A percentile compares a stretch with the other conserved stretches of the same genome.
These are phyloP conservation scores for Eretmochelys imbricata DNA, from an alignment of 2,113 vertebrate species.

Conservation along the genomic window DNA sequence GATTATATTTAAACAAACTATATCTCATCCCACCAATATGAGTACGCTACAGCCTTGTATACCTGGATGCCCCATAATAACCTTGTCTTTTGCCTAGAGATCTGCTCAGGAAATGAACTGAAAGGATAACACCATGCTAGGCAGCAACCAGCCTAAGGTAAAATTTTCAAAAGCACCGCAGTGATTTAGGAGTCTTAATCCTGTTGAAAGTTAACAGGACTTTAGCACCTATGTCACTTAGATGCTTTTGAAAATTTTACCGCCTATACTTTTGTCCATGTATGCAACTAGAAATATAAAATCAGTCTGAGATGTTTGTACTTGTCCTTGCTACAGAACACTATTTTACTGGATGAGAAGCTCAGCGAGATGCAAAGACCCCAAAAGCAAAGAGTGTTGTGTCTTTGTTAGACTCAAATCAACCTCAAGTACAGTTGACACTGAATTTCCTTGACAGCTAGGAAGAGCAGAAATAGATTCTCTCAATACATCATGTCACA, in stretches of 20 bases:
- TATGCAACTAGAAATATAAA: not conserved
- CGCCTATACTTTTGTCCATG: not conserved
- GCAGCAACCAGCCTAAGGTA: not conserved
- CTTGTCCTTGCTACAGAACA: not conserved
- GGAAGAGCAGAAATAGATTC: not conserved
- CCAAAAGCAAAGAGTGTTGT: not conserved
- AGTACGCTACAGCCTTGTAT: not conserved
- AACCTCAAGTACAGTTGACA: not conserved
- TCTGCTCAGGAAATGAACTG: not conserved
- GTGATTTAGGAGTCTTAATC: not conserved
- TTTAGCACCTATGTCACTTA: not conserved
- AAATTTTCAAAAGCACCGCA: not conserved
- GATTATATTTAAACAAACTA: not conserved
- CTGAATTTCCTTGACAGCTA: not conserved
- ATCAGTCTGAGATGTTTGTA: not conserved
- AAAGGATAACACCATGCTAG: no score
- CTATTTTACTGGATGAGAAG: not conserved
- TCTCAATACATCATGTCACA: not conserved
- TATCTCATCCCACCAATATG: not conserved
- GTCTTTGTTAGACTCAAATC: not conserved
- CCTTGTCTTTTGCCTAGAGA: not conserved
- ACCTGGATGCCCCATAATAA: not conserved
- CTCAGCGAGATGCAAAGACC: not conserved
- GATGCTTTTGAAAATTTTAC: not conserved
- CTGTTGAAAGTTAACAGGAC: not conserved